Base-by-base conservation (phyloP, 1,140 invertebrate genomes). In the Asobara japonica region DNA sequence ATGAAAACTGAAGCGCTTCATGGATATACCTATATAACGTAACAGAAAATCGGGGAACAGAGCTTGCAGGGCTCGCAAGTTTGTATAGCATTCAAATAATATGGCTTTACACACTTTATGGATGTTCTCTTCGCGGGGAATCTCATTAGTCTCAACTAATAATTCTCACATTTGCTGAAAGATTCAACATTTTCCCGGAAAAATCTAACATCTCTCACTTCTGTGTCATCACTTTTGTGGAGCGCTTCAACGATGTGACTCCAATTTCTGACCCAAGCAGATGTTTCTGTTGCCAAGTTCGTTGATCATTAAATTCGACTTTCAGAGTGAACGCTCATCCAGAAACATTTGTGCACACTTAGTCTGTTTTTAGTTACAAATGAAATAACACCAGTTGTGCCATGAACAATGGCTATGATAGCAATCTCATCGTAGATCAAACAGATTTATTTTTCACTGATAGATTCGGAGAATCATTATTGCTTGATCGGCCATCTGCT, bases 401-500 rank as follows among this genome's bases (percentile, higher is more conserved):
- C 41, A 13, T 5, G 41, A 16, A 45, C 41, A 56, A 56, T 8
- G 5, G 51, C 7, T 25, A 56, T 56, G 51, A 56, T 56, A 56
- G 22, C 22, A 11, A 56, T 56, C 51, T 56, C 45, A 27, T 13
- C 10, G 51, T 8, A 56, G 51, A 56, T 56, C 51, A 22, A 25
- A 25, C 20, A 56, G 51, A 56, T 56, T 56, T 56, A 56, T 56
- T 25, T 56, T 56, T 11, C 51, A 22, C 18, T 56, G 51, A 56
- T 56, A 18, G 51, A 56, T 56, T 56, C 18, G 22, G 18, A 3
- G 22, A 56, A 18, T 56, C 51, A 56, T 56, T 56, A 56, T 18
- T 56, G 3, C 20, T 56, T 27, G 20, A 56, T 56, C 51, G 51
- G 25, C 20, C 61, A 71, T 71, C 69, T 71, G 69, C 61, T 30